Evolutionary conservation across 35 echinoderm and acorn worm species (phyloP).

Genomic region (Holothuria glaberrima): DNA sequence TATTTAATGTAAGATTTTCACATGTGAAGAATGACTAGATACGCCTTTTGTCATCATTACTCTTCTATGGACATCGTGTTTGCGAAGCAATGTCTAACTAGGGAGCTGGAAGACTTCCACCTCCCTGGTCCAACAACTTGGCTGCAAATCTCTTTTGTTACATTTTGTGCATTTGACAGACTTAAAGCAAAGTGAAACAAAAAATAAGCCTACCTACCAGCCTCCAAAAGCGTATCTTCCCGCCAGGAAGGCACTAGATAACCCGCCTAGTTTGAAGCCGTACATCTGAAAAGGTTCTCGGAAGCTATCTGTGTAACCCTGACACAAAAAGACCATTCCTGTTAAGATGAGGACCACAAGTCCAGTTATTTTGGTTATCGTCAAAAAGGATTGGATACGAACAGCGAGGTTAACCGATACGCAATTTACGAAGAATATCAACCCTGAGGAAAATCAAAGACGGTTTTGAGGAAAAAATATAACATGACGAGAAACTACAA

Average conservation of each 20-base stretch:
- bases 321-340: neutral
- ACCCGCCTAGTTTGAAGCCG: neutral
- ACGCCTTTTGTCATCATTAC: too few species aligned
- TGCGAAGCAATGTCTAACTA: too few species aligned
- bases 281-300: neutral
- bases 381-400: constrained; percentile 16
- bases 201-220: neutral
- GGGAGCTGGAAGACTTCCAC: too few species aligned
- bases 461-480: too few species aligned
- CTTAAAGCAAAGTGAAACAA: too few species aligned
- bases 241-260: constrained; percentile 20
- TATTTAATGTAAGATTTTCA: too few species aligned
- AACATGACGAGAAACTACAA: too few species aligned
- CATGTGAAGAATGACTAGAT: too few species aligned
- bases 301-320: constrained; percentile 3
- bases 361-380: neutral
- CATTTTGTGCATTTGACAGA: too few species aligned
- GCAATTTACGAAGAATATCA: constrained; percentile 17
- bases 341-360: neutral
- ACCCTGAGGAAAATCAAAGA: neutral
- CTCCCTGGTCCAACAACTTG: too few species aligned
- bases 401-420: neutral
- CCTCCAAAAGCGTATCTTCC: constrained; percentile 41
- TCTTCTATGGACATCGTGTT: too few species aligned
- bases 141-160: too few species aligned